These are phyloP conservation scores for Sinocyclocheilus grahami DNA, from an alignment of 2,113 vertebrate genomes.

Conservation along the genomic window DNA sequence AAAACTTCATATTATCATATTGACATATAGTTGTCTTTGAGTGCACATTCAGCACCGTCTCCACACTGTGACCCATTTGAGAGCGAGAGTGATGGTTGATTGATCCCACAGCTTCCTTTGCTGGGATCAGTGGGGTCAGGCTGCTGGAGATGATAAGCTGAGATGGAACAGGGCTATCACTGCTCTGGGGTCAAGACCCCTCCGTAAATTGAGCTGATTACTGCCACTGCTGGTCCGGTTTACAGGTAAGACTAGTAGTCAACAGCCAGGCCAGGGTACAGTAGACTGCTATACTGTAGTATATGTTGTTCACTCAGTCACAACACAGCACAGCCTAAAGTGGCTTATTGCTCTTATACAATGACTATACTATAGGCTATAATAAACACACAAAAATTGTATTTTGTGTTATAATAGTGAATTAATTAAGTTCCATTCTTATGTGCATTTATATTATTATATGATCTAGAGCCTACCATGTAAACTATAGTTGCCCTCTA, in stretches of 20 bases:
- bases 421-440: too few relatives aligned
- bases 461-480: too few relatives aligned
- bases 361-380: background rate
- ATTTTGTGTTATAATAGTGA: background rate
- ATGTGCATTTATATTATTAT: too few relatives aligned
- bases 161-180: conserved; percentile 40
- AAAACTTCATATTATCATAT: conserved; percentile 71
- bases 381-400: background rate
- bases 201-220: conserved; percentile 67
- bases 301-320: background rate
- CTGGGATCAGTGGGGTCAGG: conserved; percentile 7
- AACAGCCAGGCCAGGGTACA: background rate
- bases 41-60: conserved; percentile 51
- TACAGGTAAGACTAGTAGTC: background rate
- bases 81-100: conserved; percentile 63
- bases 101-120: conserved; percentile 63
- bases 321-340: background rate
- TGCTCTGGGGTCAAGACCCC: conserved; percentile 68
- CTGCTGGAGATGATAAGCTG: conserved; percentile 36
- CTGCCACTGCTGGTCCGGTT: conserved; percentile 43
- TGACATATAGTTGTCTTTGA: conserved; percentile 54
- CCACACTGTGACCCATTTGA: conserved; percentile 61
- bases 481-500: too few relatives aligned
- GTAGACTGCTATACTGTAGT: background rate
- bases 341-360: background rate